Percentiles rank a stretch among this genome's conserved stretches.
Conservation (phyloP, 2,888 invertebrate genomes). For the Apantesis nais region DNA sequence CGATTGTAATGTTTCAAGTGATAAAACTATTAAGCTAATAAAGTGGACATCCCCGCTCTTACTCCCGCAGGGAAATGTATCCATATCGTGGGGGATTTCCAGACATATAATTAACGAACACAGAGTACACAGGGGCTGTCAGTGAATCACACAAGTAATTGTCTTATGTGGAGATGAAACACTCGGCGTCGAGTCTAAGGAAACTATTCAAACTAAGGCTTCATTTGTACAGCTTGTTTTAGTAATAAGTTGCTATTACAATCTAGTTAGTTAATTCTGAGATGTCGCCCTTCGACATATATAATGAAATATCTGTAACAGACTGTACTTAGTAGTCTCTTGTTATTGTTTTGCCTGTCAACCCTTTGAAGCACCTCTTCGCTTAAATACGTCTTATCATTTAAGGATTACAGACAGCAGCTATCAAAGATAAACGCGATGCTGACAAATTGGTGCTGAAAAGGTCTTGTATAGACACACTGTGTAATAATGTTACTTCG, state of each 20-base stretch:
- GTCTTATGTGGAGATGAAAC: background rate
- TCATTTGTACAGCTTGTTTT: background rate
- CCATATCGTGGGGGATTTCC: background rate
- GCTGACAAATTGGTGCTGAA: background rate
- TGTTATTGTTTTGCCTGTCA: background rate
- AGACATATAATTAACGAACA: background rate
- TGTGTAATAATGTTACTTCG: conserved; percentile 1
- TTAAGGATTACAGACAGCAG: background rate
- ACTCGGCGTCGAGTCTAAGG: background rate
- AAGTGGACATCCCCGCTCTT: background rate
- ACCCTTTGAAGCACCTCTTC: background rate
- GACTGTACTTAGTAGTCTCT: background rate
- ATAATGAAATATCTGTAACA: background rate
- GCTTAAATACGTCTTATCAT: background rate
- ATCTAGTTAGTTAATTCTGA: background rate
- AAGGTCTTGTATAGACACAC: background rate
- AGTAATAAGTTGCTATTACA: background rate
- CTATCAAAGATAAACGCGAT: background rate
- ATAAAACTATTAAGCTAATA: background rate
- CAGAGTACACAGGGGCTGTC: background rate
- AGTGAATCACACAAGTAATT: background rate
- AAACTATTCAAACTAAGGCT: background rate
- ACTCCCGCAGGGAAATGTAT: background rate
- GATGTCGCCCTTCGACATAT: background rate
- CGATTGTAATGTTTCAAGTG: background rate